A percentile compares a stretch with the other conserved stretches of the same genome.
Conservation (phyloP, 2,888 invertebrate species). For the Keiferia lycopersicella region DNA sequence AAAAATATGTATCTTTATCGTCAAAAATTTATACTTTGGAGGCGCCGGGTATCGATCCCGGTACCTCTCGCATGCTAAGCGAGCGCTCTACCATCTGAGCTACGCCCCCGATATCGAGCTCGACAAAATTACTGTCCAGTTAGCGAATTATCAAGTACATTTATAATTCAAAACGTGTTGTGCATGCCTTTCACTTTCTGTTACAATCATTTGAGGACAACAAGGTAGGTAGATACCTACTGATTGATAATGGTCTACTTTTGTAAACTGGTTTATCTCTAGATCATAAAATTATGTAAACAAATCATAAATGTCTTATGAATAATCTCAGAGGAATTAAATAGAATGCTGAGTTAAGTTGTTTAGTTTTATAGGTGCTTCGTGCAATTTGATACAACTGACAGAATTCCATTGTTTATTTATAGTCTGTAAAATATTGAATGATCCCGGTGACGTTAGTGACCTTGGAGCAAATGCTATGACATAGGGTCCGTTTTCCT, state of each 20-base stretch:
- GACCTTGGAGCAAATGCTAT: too few species aligned
- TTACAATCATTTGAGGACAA: neutral
- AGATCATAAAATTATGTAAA: too few species aligned
- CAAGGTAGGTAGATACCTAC: neutral
- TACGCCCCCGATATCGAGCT: slow-evolving; percentile 48
- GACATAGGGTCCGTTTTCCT: too few species aligned
- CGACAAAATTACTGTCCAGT: slow-evolving; percentile 2
- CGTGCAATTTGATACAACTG: too few species aligned
- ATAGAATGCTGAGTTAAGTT: too few species aligned
- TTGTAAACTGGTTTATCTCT: neutral
- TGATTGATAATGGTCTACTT: neutral
- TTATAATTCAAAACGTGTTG: slow-evolving; percentile 1
- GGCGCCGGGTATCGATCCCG: slow-evolving; percentile 81
- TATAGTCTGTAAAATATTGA: too few species aligned
- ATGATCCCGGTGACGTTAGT: too few species aligned
- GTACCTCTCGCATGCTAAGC: slow-evolving; percentile 80
- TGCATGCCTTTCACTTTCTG: slow-evolving; percentile 15
- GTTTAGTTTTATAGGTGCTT: too few species aligned
- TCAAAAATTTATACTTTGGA: slow-evolving; percentile 42
- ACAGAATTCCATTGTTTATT: too few species aligned
- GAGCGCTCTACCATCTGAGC: slow-evolving; percentile 71
- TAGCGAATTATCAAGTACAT: neutral
- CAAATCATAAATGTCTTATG: too few species aligned
- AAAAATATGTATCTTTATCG: neutral
- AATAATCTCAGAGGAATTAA: too few species aligned